Percentiles rank a stretch among this genome's conserved stretches.
Conservation (phyloP, 2,888 invertebrate genomes). For the Capitulum mitella region DNA sequence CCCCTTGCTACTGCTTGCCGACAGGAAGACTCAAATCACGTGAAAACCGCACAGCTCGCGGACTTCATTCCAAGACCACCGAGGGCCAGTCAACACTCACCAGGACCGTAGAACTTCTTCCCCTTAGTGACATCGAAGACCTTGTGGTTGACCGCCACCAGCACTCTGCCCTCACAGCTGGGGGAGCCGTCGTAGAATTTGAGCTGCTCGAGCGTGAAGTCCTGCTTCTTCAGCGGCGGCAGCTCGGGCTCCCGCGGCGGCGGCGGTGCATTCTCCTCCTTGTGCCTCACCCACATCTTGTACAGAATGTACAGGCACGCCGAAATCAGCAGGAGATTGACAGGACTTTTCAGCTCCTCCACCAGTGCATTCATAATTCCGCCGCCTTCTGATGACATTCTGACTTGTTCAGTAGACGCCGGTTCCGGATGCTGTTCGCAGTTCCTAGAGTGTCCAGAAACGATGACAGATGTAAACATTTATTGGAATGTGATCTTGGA, state of each 20-base stretch:
- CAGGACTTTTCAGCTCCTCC: constrained; percentile 20
- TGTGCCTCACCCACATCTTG: constrained; percentile 40
- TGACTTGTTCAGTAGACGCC: too few species aligned
- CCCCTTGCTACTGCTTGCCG: too few species aligned
- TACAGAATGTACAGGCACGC: constrained; percentile 44
- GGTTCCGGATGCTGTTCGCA: too few species aligned
- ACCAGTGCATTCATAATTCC: too few species aligned
- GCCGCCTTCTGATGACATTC: too few species aligned
- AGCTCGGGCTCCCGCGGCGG: constrained; percentile 53
- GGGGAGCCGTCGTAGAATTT: constrained; percentile 77
- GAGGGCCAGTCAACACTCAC: constrained; percentile 48
- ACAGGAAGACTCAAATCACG: too few species aligned
- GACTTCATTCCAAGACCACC: too few species aligned
- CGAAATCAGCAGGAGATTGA: constrained; percentile 43
- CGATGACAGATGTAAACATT: too few species aligned
- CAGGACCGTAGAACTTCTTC: constrained; percentile 86
- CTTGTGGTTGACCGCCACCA: constrained; percentile 88
- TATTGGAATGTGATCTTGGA: too few species aligned
- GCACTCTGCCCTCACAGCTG: constrained; percentile 68
- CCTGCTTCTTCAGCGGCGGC: constrained; percentile 71
- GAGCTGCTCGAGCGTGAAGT: constrained; percentile 83
- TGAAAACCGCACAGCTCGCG: too few species aligned
- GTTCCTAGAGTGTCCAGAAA: too few species aligned
- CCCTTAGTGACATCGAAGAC: constrained; percentile 92
- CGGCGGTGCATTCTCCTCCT: constrained; percentile 17